Conservation (phyloP, 1,140 invertebrate genomes). For the Chironomus striatipennis region DNA sequence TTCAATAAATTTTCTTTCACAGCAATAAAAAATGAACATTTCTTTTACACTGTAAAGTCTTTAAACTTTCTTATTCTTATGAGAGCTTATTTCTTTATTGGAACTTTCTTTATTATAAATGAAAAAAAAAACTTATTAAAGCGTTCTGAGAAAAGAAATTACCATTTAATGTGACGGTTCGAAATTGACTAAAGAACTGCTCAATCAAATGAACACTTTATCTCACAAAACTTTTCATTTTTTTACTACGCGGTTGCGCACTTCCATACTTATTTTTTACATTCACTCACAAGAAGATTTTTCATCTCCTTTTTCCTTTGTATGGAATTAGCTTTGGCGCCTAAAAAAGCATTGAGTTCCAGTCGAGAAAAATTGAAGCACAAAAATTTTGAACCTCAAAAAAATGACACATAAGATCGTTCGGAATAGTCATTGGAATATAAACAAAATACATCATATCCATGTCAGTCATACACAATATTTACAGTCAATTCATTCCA, state of each 20-base stretch:
- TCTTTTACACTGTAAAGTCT: background rate
- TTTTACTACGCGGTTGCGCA: slow-evolving; percentile 1
- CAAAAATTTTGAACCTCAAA: too few species aligned
- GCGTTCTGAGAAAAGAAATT: background rate
- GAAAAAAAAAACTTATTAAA: background rate
- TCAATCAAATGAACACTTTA: slow-evolving; percentile 14
- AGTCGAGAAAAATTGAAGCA: too few species aligned
- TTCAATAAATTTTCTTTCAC: too few species aligned
- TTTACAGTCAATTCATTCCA: background rate
- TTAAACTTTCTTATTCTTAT: slow-evolving; percentile 1
- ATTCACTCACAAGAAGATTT: background rate
- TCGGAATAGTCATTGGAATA: background rate
- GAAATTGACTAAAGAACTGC: background rate
- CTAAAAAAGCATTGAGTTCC: background rate
- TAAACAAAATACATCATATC: background rate
- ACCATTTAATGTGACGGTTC: slow-evolving; percentile 12
- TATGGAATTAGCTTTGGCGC: background rate
- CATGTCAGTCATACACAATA: background rate
- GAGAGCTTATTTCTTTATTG: background rate
- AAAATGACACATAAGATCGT: background rate
- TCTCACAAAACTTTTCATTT: background rate
- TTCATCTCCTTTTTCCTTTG: too few species aligned
- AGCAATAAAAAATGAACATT: background rate
- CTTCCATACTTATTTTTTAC: background rate
- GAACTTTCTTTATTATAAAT: slow-evolving; percentile 14